phyloP scores from a whole-genome alignment of 1,140 invertebrate genomes.

The Phymorhynchus buccinoides region DNA sequence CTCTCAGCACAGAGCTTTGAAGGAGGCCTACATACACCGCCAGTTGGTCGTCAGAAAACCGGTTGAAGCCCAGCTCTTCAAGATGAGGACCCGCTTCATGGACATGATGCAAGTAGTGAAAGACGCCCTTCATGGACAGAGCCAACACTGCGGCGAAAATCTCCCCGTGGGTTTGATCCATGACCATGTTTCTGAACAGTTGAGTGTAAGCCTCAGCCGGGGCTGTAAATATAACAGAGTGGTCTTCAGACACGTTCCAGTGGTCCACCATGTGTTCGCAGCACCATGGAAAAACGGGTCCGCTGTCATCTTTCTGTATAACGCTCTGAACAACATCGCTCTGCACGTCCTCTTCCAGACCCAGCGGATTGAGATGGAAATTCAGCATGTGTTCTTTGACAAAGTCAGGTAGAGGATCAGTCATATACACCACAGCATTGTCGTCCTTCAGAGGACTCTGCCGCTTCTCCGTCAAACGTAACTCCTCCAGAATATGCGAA shows the following conservation, averaged over 20 bases:
- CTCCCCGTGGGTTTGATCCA: neutral
- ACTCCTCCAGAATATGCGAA: neutral
- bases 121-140: slow-evolving; percentile 25
- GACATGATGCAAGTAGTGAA: neutral
- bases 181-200: neutral
- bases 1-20: neutral
- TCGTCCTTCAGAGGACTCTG: neutral
- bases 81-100: neutral
- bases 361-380: neutral
- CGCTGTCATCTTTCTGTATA: slow-evolving; percentile 24
- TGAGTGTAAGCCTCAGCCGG: slow-evolving; percentile 5
- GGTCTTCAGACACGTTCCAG: neutral
- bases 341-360: neutral
- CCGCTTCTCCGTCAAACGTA: neutral
- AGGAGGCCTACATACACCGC: neutral
- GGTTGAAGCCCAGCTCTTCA: neutral
- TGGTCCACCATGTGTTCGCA: neutral
- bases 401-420: neutral
- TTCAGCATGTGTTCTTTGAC: slow-evolving; percentile 9
- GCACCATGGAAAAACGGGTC: slow-evolving; percentile 28
- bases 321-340: neutral
- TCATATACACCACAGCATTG: neutral
- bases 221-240: neutral
- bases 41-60: neutral
- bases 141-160: slow-evolving; percentile 7